phyloP scores from a whole-genome alignment of 2,113 vertebrate genomes.

The Sinocyclocheilus grahami region DNA sequence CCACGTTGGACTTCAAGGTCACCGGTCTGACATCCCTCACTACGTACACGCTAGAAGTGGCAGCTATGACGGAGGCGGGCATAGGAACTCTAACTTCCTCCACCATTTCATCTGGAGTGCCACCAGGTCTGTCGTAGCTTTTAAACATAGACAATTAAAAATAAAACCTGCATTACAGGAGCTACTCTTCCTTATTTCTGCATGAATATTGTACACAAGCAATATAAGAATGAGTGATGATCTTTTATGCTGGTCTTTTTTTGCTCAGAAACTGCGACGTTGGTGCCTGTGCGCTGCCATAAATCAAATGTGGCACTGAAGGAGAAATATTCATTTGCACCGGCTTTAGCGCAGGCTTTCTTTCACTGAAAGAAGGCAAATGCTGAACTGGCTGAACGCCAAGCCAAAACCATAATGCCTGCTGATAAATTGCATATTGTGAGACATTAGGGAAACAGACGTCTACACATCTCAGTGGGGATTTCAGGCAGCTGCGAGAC shows the following conservation, averaged over 20 bases:
- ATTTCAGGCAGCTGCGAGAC: constrained; percentile 56
- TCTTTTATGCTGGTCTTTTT: constrained; percentile 68
- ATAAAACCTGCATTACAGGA: not conserved
- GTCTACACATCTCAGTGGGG: constrained; percentile 51
- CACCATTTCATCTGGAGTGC: constrained; percentile 93
- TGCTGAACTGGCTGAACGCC: constrained; percentile 64
- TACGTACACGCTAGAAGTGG: constrained; percentile 88
- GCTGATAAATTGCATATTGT: constrained; percentile 74
- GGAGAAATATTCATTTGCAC: constrained; percentile 64
- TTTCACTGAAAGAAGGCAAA: constrained; percentile 56
- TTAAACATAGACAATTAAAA: not conserved
- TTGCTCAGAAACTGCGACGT: constrained; percentile 72
- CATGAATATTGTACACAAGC: not conserved
- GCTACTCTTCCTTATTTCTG: constrained; percentile 29
- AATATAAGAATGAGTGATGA: constrained; percentile 71
- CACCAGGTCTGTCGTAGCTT: constrained; percentile 82
- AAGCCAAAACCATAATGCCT: constrained; percentile 70
- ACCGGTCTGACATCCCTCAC: constrained; percentile 88
- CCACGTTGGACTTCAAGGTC: constrained; percentile 86
- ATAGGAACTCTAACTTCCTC: constrained; percentile 81
- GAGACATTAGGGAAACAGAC: constrained; percentile 59
- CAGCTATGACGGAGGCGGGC: constrained; percentile 81
- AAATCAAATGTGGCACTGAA: constrained; percentile 67
- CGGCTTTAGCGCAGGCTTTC: constrained; percentile 55
- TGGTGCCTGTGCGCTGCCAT: constrained; percentile 69